phyloP scores from a whole-genome alignment of 2,797 vertebrate species.

The Eulemur mongoz region DNA sequence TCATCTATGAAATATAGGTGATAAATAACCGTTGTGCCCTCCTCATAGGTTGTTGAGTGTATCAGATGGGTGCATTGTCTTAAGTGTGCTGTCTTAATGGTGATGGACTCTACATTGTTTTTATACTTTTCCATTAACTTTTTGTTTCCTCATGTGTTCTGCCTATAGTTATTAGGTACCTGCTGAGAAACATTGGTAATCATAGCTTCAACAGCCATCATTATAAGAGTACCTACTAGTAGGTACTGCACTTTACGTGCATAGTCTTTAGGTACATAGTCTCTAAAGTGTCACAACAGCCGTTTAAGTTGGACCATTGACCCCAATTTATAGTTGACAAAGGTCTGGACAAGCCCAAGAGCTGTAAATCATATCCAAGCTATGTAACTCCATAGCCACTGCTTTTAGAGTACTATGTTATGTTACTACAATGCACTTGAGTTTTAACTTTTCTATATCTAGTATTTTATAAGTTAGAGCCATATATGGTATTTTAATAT shows the following conservation, averaged over 20 bases:
- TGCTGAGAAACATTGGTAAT: slow-evolving; percentile 5
- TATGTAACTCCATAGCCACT: neutral
- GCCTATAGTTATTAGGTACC: neutral
- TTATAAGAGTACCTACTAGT: neutral
- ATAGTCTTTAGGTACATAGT: neutral
- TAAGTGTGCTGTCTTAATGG: slow-evolving; percentile 7
- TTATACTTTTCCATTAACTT: neutral
- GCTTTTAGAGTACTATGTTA: neutral
- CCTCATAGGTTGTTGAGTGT: neutral
- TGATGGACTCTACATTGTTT: neutral
- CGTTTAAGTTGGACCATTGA: neutral
- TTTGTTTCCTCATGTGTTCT: slow-evolving; percentile 24
- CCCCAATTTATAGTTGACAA: neutral
- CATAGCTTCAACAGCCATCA: neutral
- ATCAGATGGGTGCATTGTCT: neutral
- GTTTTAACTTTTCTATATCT: slow-evolving; percentile 4
- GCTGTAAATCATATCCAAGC: neutral
- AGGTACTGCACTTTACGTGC: neutral
- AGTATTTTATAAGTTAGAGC: slow-evolving; percentile 4
- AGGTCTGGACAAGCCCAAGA: neutral
- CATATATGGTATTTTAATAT: slow-evolving; percentile 18
- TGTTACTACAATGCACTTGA: neutral
- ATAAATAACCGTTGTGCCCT: slow-evolving; percentile 5
- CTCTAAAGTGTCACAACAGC: neutral
- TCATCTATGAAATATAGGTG: neutral